Percentiles rank a stretch among this genome's conserved stretches.
phyloP scores from a whole-genome alignment of 1,140 invertebrate genomes.

The Mercenaria mercenaria region DNA sequence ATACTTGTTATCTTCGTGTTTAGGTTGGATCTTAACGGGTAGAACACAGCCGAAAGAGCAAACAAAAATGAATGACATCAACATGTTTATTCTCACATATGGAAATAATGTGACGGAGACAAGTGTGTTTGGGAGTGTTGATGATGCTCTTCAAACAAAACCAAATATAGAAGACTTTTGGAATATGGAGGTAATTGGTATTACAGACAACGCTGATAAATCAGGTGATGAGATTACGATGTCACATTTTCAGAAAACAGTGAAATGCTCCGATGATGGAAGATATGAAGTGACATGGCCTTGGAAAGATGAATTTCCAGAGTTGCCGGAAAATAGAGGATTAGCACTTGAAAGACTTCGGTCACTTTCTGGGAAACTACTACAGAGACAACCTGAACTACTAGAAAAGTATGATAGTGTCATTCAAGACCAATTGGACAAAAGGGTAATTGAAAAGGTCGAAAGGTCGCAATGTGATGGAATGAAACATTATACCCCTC shows the following conservation, averaged over 20 bases:
- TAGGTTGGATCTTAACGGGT: neutral
- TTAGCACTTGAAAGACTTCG: slow-evolving; percentile 22
- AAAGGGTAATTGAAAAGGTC: slow-evolving; percentile 40
- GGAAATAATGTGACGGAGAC: neutral
- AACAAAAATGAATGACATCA: neutral
- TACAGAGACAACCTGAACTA: slow-evolving; percentile 40
- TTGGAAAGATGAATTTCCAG: slow-evolving; percentile 35
- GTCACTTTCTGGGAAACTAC: slow-evolving; percentile 7
- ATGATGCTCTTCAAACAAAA: neutral
- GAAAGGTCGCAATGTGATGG: neutral
- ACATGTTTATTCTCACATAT: neutral
- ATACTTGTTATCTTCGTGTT: neutral
- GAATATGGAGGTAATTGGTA: slow-evolving; percentile 58
- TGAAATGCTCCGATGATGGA: slow-evolving; percentile 2
- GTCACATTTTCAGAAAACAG: slow-evolving; percentile 20
- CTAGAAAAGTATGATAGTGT: slow-evolving; percentile 53
- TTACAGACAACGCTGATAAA: slow-evolving; percentile 28
- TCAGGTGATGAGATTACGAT: slow-evolving; percentile 25
- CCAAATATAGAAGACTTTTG: slow-evolving; percentile 30
- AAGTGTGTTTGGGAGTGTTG: neutral
- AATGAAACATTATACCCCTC: neutral
- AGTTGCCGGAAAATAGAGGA: slow-evolving; percentile 57
- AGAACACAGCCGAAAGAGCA: neutral
- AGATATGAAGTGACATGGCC: slow-evolving; percentile 53
- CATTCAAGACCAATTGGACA: slow-evolving; percentile 54